A percentile compares a stretch with the other conserved stretches of the same genome.
These are phyloP conservation scores for Larimichthys crocea DNA, from an alignment of 2,113 vertebrate genomes.

Conservation along the genomic window DNA sequence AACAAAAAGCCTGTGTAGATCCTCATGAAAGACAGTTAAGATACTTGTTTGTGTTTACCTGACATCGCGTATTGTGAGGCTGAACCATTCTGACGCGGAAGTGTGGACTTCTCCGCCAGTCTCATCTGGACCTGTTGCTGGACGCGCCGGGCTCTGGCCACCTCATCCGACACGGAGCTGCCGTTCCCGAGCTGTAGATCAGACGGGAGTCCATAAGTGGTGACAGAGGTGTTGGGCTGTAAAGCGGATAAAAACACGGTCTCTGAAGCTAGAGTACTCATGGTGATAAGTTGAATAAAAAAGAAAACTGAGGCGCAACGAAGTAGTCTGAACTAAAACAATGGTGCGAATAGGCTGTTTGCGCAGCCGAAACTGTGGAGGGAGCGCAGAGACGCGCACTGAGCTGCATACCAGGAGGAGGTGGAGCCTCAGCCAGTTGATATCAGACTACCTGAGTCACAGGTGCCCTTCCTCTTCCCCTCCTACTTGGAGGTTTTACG, in stretches of 20 bases:
- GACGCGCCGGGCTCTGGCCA: slow-evolving; percentile 67
- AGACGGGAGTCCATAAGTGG: slow-evolving; percentile 81
- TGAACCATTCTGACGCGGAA: slow-evolving; percentile 78
- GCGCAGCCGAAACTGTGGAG: slow-evolving; percentile 3
- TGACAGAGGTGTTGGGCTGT: slow-evolving; percentile 80
- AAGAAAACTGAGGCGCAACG: not conserved
- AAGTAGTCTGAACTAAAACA: not conserved
- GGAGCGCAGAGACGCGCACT: not conserved
- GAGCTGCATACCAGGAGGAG: slow-evolving; percentile 3
- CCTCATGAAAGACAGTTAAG: not conserved
- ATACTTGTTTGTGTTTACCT: slow-evolving; percentile 70
- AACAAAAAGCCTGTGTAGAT: fast-evolving
- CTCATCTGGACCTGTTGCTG: slow-evolving; percentile 84
- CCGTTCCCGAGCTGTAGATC: slow-evolving; percentile 69
- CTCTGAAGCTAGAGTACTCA: slow-evolving; percentile 71
- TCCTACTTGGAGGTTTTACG: not conserved
- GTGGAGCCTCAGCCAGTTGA: slow-evolving; percentile 44
- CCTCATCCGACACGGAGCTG: slow-evolving; percentile 51
- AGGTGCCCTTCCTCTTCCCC: slow-evolving; percentile 1
- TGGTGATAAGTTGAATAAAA: slow-evolving; percentile 19
- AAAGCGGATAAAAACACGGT: slow-evolving; percentile 77
- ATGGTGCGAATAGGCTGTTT: not conserved
- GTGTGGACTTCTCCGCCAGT: slow-evolving; percentile 79
- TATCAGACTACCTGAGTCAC: slow-evolving; percentile 54
- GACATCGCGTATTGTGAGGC: slow-evolving; percentile 69